Conservation (phyloP, 2,888 invertebrate genomes). For the Xanthostigma xanthostigma region DNA sequence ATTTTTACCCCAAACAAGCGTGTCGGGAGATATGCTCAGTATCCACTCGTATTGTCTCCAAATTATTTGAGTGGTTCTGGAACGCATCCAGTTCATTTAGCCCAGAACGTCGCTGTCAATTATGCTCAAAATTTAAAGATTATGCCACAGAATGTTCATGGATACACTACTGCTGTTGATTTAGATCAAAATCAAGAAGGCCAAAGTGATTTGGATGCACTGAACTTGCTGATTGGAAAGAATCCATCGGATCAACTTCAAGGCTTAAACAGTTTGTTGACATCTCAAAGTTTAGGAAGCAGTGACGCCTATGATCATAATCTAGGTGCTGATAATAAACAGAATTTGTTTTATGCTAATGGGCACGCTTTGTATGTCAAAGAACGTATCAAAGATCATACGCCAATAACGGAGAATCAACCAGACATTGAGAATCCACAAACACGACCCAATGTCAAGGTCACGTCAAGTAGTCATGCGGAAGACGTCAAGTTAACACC, state of each 20-base stretch:
- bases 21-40: background rate
- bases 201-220: slow-evolving; percentile 24
- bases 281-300: background rate
- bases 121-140: background rate
- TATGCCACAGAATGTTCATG: slow-evolving; percentile 2
- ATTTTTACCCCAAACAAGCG: background rate
- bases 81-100: background rate
- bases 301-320: slow-evolving; percentile 14
- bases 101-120: background rate
- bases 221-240: slow-evolving; percentile 33
- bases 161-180: background rate
- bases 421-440: slow-evolving; percentile 30
- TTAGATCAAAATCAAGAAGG: slow-evolving; percentile 3
- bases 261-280: slow-evolving; percentile 31
- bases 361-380: too few relatives aligned
- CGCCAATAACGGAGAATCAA: slow-evolving; percentile 32
- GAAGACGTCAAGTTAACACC: background rate
- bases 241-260: slow-evolving; percentile 33
- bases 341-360: slow-evolving; percentile 1
- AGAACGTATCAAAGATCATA: slow-evolving; percentile 25
- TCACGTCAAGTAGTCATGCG: slow-evolving; percentile 1
- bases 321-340: slow-evolving; percentile 14
- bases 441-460: slow-evolving; percentile 15
- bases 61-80: slow-evolving; percentile 7
- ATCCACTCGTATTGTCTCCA: slow-evolving; percentile 1